These are phyloP conservation scores for Lasioglossum oenotherae DNA, from an alignment of 2,888 invertebrate genomes.

Conservation along the genomic window DNA sequence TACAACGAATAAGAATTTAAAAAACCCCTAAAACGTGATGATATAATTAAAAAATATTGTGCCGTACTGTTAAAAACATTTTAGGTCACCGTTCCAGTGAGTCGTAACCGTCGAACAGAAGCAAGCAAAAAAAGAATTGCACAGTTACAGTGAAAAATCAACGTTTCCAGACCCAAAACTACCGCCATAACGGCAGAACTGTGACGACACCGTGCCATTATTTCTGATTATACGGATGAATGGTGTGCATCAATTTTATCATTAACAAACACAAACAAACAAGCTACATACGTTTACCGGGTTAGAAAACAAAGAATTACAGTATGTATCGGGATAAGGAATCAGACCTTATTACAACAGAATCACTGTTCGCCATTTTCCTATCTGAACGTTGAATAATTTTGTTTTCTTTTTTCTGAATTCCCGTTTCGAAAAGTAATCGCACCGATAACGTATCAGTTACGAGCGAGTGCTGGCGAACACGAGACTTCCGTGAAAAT, in stretches of 20 bases:
- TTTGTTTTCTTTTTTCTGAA: constrained; percentile 22
- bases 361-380: constrained; percentile 14
- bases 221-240: constrained; percentile 49
- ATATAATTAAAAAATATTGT: background rate
- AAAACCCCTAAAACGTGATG: background rate
- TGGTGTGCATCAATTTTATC: background rate
- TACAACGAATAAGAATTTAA: background rate
- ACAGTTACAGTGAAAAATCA: background rate
- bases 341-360: constrained; percentile 33
- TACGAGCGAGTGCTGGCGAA: background rate
- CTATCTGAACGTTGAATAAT: constrained; percentile 24
- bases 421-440: constrained; percentile 35
- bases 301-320: background rate
- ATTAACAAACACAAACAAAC: constrained; percentile 14
- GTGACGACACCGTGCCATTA: constrained; percentile 58
- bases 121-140: background rate
- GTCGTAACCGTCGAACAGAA: background rate
- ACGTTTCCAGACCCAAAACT: background rate
- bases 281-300: background rate
- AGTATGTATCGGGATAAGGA: constrained; percentile 23
- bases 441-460: constrained; percentile 48
- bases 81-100: background rate
- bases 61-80: background rate
- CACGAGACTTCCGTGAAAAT: background rate
- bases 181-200: constrained; percentile 8